Evolutionary conservation across 2,797 vertebrate genomes (phyloP), one percentile per base, ranked within the genome.

Genomic region (Sebastes taczanowskii): DNA sequence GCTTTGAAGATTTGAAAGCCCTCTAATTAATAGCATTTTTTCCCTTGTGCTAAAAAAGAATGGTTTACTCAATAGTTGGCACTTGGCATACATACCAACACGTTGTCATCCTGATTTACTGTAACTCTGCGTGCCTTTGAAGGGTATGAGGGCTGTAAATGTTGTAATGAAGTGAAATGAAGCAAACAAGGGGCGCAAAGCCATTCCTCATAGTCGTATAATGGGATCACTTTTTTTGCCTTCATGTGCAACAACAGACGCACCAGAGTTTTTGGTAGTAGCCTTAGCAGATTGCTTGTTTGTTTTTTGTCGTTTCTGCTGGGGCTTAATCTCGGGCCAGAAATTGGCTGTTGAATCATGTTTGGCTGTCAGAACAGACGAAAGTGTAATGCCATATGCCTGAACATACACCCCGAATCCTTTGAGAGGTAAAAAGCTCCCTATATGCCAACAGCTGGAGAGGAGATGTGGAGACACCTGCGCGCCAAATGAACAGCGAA

Each of bases 401-500:
- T 79, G 84, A 91, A 92, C 91, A 92, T 93, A 93, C 91, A 91
- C 89, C 88, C 90, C 83, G 80, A 94, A 88, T 92, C 88, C 93
- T 93, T 95, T 94, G 92, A 94, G 94, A 89, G 82, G 90, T 89
- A 46, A 89, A 93, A 89, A 86, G 74, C 71, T 56, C 65, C 42
- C 65, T 80, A 68, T 80, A 89, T 90, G 89, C 93, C 94, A 94
- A 91, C 95, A 95, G 94, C 94, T 95, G 94, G 90, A 89, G 89
- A 86, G 91, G 90, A 93, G 93, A 92, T 95, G 94, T 94, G 92
- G 93, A 94, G 89, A 93, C 95, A 96, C 95, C 95, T 95, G 95
- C 84, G 4, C 83, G 67, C 93, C 95, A 96, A 95, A 95, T 95
- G 95, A 95, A 92, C 83, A 85, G 91, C 88, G 20, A 89, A 49